A percentile compares a stretch with the other conserved stretches of the same genome.
Conservation (phyloP, 1,140 invertebrate genomes). For the Halictus rubicundus region DNA sequence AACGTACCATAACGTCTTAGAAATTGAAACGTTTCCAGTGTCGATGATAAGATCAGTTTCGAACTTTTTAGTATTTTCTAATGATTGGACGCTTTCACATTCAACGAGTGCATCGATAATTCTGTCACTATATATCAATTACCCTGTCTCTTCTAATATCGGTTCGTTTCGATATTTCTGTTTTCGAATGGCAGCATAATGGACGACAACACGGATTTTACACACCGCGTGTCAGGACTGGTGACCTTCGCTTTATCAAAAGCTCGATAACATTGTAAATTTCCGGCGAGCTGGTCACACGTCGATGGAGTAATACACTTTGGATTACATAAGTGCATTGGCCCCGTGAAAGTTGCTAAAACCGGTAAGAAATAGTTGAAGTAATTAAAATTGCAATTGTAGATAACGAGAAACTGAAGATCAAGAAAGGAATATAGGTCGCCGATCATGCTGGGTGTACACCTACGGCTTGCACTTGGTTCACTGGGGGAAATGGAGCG, state of each 20-base stretch:
- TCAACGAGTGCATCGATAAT: not conserved
- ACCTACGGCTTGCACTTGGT: not conserved
- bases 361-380: not conserved
- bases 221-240: not conserved
- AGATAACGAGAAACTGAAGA: not conserved
- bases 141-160: too few relatives aligned
- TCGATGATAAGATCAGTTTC: too few relatives aligned
- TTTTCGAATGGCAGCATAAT: not conserved
- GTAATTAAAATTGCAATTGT: not conserved
- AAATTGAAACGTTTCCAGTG: too few relatives aligned
- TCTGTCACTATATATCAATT: not conserved
- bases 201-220: not conserved
- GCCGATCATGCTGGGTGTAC: not conserved
- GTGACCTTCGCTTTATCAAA: conserved; percentile 41
- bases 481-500: conserved; percentile 7
- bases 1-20: too few relatives aligned
- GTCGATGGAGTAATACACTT: not conserved
- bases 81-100: too few relatives aligned
- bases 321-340: not conserved
- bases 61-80: too few relatives aligned
- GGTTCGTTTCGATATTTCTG: not conserved
- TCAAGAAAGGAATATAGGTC: conserved; percentile 6
- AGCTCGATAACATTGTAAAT: conserved; percentile 4
- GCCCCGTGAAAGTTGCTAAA: not conserved
- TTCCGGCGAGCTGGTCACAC: not conserved